Percentiles rank a stretch among this genome's conserved stretches.
These are phyloP conservation scores for Plecotus auritus DNA, from an alignment of 2,113 vertebrate genomes.

Conservation along the genomic window DNA sequence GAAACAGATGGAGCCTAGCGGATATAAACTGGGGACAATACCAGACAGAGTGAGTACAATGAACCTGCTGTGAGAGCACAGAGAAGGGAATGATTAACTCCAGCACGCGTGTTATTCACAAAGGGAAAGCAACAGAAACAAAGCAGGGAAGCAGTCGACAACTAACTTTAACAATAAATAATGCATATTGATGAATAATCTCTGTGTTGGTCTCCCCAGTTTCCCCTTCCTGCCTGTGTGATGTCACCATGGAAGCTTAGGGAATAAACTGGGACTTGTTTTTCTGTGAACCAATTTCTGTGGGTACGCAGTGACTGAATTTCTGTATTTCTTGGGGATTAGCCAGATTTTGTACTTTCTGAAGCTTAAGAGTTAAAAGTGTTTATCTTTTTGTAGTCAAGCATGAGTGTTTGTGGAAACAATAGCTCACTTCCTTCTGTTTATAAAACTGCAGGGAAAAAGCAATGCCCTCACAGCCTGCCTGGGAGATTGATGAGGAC, in stretches of 20 bases:
- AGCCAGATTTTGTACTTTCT: background rate
- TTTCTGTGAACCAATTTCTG: background rate
- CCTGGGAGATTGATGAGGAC: conserved; percentile 54
- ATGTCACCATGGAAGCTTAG: background rate
- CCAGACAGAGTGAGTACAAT: background rate
- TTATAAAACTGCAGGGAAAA: conserved; percentile 40
- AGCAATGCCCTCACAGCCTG: background rate
- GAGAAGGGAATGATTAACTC: conserved; percentile 6
- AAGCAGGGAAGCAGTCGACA: background rate
- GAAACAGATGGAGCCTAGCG: background rate
- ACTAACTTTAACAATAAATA: background rate
- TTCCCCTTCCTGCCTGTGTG: background rate
- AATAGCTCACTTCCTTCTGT: conserved; percentile 47
- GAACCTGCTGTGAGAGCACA: background rate
- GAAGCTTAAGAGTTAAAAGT: background rate
- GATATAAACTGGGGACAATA: background rate
- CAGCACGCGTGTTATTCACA: background rate
- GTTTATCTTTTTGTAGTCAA: background rate
- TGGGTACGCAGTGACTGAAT: background rate
- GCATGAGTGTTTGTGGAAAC: conserved; percentile 18
- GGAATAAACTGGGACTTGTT: too few species aligned
- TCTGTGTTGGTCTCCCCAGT: background rate
- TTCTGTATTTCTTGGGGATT: background rate
- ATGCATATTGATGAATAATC: background rate
- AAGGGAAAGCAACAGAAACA: background rate